Evolutionary conservation across 1,140 invertebrate species (phyloP).

Genomic region (Olivierus martensii): DNA sequence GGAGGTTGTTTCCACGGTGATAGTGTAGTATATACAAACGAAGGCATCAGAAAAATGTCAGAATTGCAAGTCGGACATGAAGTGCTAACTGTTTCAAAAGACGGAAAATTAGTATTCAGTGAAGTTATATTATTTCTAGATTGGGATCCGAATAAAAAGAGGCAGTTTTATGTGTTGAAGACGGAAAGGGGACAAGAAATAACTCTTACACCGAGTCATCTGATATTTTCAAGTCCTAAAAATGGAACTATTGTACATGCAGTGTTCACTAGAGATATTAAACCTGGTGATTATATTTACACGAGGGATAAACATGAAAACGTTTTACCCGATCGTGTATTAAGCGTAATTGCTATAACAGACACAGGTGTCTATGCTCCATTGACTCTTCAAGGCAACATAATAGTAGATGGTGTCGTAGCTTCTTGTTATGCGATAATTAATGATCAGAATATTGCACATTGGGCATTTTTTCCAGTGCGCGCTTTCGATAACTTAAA

Average conservation of each 20-base stretch:
- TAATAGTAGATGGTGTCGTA: slow-evolving; percentile 78
- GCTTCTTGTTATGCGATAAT: slow-evolving; percentile 91
- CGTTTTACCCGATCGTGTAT: slow-evolving; percentile 41
- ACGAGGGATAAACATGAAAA: neutral
- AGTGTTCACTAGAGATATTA: slow-evolving; percentile 44
- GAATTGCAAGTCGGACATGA: slow-evolving; percentile 60
- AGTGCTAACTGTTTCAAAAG: slow-evolving; percentile 53
- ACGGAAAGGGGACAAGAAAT: slow-evolving; percentile 53
- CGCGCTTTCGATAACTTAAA: slow-evolving; percentile 38
- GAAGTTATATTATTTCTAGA: slow-evolving; percentile 84
- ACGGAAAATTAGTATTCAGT: slow-evolving; percentile 56
- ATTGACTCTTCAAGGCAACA: slow-evolving; percentile 66
- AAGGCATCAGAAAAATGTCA: slow-evolving; percentile 42
- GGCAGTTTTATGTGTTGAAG: slow-evolving; percentile 38
- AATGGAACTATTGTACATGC: slow-evolving; percentile 16
- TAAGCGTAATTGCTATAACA: slow-evolving; percentile 39
- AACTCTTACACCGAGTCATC: slow-evolving; percentile 69
- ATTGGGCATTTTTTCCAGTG: slow-evolving; percentile 64
- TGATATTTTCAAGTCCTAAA: slow-evolving; percentile 40
- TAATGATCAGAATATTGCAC: slow-evolving; percentile 66
- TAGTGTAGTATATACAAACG: slow-evolving; percentile 41
- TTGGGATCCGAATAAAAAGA: slow-evolving; percentile 40
- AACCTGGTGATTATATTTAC: slow-evolving; percentile 24
- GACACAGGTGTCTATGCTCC: slow-evolving; percentile 73
- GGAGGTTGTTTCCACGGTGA: slow-evolving; percentile 57